phyloP scores from a whole-genome alignment of 2,113 vertebrate species.

The Lophotis ruficrista region DNA sequence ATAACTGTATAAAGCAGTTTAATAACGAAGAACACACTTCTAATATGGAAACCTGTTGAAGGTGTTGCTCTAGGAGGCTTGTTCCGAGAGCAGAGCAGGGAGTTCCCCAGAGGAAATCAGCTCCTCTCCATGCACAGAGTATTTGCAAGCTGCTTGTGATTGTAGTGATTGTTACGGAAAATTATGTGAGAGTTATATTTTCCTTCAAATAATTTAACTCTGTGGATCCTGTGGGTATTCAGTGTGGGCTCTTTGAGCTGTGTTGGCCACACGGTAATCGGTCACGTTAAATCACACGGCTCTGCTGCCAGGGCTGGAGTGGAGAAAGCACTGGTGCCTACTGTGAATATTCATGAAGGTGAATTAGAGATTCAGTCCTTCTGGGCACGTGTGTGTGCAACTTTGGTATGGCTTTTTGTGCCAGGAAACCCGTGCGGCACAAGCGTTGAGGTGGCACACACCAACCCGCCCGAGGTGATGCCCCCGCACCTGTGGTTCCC shows the following conservation, averaged over 20 bases:
- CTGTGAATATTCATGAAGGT: slow-evolving; percentile 44
- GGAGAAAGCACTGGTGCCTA: neutral
- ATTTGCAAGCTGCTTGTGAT: slow-evolving; percentile 33
- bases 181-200: slow-evolving; percentile 39
- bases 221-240: slow-evolving; percentile 43
- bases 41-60: slow-evolving; percentile 29
- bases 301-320: neutral
- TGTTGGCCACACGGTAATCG: slow-evolving; percentile 14
- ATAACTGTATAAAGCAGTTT: slow-evolving; percentile 54
- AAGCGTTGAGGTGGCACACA: rapidly evolving
- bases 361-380: neutral
- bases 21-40: slow-evolving; percentile 37
- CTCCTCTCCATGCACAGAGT: slow-evolving; percentile 17
- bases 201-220: slow-evolving; percentile 59
- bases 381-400: neutral
- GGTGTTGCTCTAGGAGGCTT: slow-evolving; percentile 5
- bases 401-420: neutral
- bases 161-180: slow-evolving; percentile 16
- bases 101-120: slow-evolving; percentile 4
- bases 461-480: neutral
- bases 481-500: rapidly evolving
- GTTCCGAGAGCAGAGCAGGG: neutral
- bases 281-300: slow-evolving; percentile 24
- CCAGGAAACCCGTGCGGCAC: neutral
- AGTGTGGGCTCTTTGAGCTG: neutral